Evolutionary conservation across 1,140 invertebrate species (phyloP), one percentile per base, ranked within the genome.

Genomic region (Sycophila sp.): DNA sequence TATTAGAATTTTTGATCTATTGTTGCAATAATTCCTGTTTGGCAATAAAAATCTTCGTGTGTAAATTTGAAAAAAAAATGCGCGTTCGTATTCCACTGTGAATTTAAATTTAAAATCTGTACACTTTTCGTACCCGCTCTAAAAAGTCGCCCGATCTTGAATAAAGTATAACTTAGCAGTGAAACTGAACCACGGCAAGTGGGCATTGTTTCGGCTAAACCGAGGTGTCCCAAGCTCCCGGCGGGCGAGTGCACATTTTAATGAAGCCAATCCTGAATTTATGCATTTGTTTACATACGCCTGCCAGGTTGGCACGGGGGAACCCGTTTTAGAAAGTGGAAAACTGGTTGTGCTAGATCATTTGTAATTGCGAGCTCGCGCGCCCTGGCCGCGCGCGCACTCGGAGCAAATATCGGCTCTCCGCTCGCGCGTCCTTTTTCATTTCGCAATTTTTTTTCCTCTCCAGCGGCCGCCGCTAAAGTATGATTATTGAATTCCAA

Each of bases 261-360:
- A 49, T 28, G 13, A 17, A 13, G n/a, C 10, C 19, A 40, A 26
- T 40, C 56, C 17, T 15, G 13, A 13, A 45, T 45, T 32, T 24
- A 36, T 26, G n/a, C 34, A 30, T 68, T 38, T 60, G 56, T 60
- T 68, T 59, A 60, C 66, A 56, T 45, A 30, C 30, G 34, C 15
- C 8, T n/a, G 30, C 8, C 24, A 5, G 5, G 19, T n/a, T n/a
- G 28, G 49, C 47, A 4, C n/a, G n/a, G 19, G 15, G 15, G 36
- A 40, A 59, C 32, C 28, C 17, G 42, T 38, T 60, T 51, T 69
- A 51, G 66, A 60, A 69, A 69, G 56, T 51, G 66, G 56, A 26
- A 40, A 60, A 69, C 66, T 60, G 56, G 42, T 69, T 38, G 56
- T 55, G 56, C 56, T 58, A 49, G 38, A 68, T 67, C 65, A 56